Evolutionary conservation across 2,888 invertebrate species (phyloP).

Genomic region (Acanthosoma haemorrhoidale): DNA sequence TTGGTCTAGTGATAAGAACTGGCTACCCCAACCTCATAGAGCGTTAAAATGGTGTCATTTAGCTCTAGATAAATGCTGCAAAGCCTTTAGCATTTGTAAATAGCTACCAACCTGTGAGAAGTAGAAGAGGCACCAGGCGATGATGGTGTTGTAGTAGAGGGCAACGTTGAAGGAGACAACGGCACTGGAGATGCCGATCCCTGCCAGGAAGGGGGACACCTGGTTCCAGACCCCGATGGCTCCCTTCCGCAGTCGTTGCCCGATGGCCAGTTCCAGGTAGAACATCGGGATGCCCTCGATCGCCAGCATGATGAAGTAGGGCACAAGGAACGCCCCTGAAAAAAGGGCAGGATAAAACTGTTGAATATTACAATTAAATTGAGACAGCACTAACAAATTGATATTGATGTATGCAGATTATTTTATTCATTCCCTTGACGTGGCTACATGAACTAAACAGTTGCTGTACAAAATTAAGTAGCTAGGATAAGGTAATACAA

Average conservation of each 20-base stretch:
- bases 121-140: conserved; percentile 96
- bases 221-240: conserved; percentile 95
- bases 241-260: conserved; percentile 86
- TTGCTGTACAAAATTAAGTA: too few species aligned
- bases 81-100: background rate
- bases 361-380: too few species aligned
- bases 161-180: conserved; percentile 95
- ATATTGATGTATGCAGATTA: background rate
- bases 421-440: background rate
- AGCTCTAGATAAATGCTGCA: too few species aligned
- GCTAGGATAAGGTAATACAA: too few species aligned
- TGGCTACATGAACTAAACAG: too few species aligned
- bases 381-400: too few species aligned
- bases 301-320: conserved; percentile 90
- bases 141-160: conserved; percentile 94
- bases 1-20: too few species aligned
- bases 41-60: too few species aligned
- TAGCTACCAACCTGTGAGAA: conserved; percentile 61
- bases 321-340: conserved; percentile 86
- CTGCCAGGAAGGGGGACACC: conserved; percentile 80
- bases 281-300: conserved; percentile 94
- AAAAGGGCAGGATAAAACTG: conserved; percentile 29
- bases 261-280: conserved; percentile 91
- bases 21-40: too few species aligned
- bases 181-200: conserved; percentile 89